Base-by-base conservation (phyloP, 2,888 invertebrate species). In the Polietes domitor region DNA sequence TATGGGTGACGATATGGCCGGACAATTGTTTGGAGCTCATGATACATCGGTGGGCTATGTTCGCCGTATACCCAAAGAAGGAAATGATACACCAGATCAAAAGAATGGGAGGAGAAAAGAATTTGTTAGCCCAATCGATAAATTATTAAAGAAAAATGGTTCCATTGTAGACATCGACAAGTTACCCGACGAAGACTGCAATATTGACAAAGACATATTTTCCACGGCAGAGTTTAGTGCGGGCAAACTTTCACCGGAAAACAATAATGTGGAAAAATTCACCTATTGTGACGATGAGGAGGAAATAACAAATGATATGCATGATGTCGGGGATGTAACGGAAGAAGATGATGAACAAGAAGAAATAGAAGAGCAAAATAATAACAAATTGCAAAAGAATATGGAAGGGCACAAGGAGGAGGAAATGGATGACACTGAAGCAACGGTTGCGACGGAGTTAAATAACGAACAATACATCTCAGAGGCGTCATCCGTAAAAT, bases 91-190 rank as follows among this genome's bases (percentile, higher is more conserved):
- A 1, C 85, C 86, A 19, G 79, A 82, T 4, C 74, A 47, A 4
- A 43, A 15, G 41, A 74, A 55, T 61, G 32, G 50, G 78, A 83
- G 47, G 19, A 77, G 85, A 43, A 87, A 87, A 73, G 85, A 70
- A n/a, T 89, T 88, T 82, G 87, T 90, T 55, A 92, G 91, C 85
- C 91, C 92, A 2, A 91, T 92, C 37, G 91, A 91, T 63, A 92
- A 91, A 47, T 82, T 92, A 41, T 85, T 92, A 1, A 87, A 89
- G 0, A 91, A 90, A 63, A 92, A 91, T 82, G 90, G 90, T 9
- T 88, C 89, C 1, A 87, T 78, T 12, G 88, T 89, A n/a, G 89
- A 88, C 2, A 41, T 37, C n/a, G 72, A 83, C n/a, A 80, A 63
- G 24, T 85, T 86, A 17, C 65, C 83, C 7, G 75, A 75, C 4